phyloP scores from a whole-genome alignment of 2,888 invertebrate species.

The Cordilura impudica region DNA sequence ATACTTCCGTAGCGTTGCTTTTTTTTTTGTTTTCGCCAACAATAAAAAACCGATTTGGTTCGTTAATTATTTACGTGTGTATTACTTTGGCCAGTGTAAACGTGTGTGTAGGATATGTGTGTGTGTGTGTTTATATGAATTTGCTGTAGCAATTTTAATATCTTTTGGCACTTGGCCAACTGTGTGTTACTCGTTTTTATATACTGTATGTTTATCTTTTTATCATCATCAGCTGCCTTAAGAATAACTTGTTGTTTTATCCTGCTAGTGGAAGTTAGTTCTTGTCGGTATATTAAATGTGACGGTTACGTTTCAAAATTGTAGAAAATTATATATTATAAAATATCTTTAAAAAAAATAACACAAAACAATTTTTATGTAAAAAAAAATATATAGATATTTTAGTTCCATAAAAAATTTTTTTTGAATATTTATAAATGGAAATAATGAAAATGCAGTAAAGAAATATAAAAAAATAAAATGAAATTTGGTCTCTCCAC shows the following conservation, averaged over 20 bases:
- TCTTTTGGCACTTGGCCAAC: conserved; percentile 44
- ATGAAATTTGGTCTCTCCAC: too few species aligned
- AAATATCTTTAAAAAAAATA: too few species aligned
- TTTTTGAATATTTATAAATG: too few species aligned
- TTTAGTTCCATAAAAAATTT: too few species aligned
- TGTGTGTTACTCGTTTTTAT: neutral
- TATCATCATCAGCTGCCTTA: neutral
- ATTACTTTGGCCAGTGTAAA: neutral
- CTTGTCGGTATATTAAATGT: conserved; percentile 38
- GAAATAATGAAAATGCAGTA: too few species aligned
- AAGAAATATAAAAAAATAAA: too few species aligned
- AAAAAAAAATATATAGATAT: too few species aligned
- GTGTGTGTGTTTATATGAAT: neutral
- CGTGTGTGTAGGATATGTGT: neutral
- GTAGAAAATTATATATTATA: neutral
- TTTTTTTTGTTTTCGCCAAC: neutral
- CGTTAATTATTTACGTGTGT: conserved; percentile 10
- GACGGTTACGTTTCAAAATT: conserved; percentile 18
- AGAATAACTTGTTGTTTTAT: conserved; percentile 38
- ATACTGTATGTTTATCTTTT: neutral
- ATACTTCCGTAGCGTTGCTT: conserved; percentile 37
- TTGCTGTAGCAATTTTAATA: conserved; percentile 2
- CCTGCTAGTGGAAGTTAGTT: conserved; percentile 45
- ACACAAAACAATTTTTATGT: neutral
- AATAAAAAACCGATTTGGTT: neutral